These are phyloP conservation scores for Danionella cerebrum DNA, from an alignment of 2,113 vertebrate genomes.

Conservation along the genomic window DNA sequence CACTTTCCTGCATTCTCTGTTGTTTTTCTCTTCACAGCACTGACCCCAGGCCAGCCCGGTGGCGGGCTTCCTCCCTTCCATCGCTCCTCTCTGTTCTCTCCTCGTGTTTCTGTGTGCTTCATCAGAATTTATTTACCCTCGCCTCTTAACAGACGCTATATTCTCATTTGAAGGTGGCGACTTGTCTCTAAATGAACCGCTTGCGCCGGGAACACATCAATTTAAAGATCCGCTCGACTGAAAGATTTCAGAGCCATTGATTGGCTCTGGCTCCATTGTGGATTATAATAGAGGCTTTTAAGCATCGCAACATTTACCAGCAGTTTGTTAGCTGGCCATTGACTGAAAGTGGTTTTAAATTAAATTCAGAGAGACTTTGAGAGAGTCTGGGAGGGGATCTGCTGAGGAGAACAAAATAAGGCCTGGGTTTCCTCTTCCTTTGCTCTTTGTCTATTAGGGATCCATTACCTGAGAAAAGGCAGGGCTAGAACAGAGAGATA, in stretches of 20 bases:
- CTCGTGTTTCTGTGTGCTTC: background rate
- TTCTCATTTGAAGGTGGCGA: background rate
- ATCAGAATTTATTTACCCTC: background rate
- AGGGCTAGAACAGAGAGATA: background rate
- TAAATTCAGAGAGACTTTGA: background rate
- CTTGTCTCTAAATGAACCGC: background rate
- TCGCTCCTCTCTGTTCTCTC: background rate
- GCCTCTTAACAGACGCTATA: background rate
- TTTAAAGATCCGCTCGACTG: background rate
- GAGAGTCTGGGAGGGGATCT: background rate
- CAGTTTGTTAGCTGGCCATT: conserved; percentile 3
- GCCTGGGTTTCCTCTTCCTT: background rate
- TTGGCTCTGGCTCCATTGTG: background rate
- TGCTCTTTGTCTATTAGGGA: conserved; percentile 11
- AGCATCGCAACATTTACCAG: conserved; percentile 16
- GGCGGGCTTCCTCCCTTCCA: background rate
- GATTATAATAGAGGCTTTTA: conserved; percentile 9
- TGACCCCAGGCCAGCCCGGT: conserved; percentile 7
- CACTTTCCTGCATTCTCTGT: background rate
- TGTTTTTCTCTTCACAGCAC: background rate
- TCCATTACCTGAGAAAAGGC: conserved; percentile 1
- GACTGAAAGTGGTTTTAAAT: conserved; percentile 10
- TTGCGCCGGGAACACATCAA: background rate
- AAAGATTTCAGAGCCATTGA: conserved; percentile 8
- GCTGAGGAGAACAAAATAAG: background rate